phyloP scores from a whole-genome alignment of 2,888 invertebrate species.

The Pasiphila rectangulata region DNA sequence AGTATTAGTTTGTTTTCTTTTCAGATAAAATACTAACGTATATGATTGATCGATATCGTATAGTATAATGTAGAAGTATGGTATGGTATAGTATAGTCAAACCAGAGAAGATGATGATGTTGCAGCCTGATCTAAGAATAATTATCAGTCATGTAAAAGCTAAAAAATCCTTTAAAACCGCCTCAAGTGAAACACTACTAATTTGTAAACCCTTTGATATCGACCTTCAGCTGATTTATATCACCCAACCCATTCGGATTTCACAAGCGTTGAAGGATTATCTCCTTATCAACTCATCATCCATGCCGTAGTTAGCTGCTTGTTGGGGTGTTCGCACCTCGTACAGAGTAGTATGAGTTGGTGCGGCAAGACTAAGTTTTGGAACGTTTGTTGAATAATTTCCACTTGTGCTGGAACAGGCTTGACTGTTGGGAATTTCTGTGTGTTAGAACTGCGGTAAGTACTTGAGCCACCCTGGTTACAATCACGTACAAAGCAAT shows the following conservation, averaged over 20 bases:
- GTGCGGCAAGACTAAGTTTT: conserved; percentile 13
- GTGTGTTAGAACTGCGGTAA: neutral
- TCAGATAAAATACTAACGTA: too few relatives aligned
- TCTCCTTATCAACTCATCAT: conserved; percentile 44
- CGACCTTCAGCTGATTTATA: too few relatives aligned
- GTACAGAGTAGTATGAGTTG: conserved; percentile 37
- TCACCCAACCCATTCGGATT: conserved; percentile 8
- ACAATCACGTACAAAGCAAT: neutral
- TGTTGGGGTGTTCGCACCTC: conserved; percentile 30
- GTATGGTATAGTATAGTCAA: too few relatives aligned
- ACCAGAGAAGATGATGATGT: too few relatives aligned
- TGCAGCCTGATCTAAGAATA: too few relatives aligned
- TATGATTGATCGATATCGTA: too few relatives aligned
- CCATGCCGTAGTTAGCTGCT: conserved; percentile 36
- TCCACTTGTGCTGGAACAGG: conserved; percentile 4
- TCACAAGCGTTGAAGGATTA: conserved; percentile 32
- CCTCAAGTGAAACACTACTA: too few relatives aligned
- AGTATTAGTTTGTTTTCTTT: too few relatives aligned
- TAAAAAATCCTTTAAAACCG: too few relatives aligned
- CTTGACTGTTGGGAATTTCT: neutral
- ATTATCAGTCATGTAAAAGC: too few relatives aligned
- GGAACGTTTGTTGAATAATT: conserved; percentile 19
- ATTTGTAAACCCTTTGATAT: too few relatives aligned
- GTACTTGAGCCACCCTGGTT: neutral
- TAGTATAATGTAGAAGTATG: too few relatives aligned